phyloP scores from a whole-genome alignment of 1,140 invertebrate species.

The Solenopsis invicta region DNA sequence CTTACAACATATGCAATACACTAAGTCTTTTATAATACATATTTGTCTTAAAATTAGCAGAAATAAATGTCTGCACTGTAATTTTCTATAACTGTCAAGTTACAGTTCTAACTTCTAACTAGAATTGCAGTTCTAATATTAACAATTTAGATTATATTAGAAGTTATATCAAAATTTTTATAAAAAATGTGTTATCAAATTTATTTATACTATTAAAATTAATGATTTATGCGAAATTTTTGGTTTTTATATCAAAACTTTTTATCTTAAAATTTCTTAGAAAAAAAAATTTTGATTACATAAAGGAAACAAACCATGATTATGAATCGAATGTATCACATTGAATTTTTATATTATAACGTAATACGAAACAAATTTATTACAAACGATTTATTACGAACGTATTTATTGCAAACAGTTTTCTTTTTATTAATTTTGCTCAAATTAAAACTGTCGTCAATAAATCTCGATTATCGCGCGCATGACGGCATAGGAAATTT shows the following conservation, averaged over 20 bases:
- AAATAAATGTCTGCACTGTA: too few species aligned
- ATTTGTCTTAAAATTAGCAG: too few species aligned
- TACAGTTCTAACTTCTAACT: too few species aligned
- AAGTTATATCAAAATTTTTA: neutral
- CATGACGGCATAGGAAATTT: conserved; percentile 46
- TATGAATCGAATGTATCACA: neutral
- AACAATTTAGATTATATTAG: too few species aligned
- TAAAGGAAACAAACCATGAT: neutral
- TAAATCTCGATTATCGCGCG: conserved; percentile 68
- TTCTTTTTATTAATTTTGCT: neutral
- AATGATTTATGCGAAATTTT: neutral
- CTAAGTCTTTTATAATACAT: too few species aligned
- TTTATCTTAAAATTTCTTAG: neutral
- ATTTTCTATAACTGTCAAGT: too few species aligned
- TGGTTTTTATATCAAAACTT: neutral
- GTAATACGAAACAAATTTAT: too few species aligned
- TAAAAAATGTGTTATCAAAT: neutral
- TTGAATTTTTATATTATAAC: neutral
- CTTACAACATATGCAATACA: too few species aligned
- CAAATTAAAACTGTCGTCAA: conserved; percentile 65
- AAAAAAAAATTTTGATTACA: neutral
- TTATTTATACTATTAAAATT: neutral
- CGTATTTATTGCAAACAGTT: neutral
- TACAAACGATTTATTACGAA: neutral
- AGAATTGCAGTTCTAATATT: too few species aligned